A percentile compares a stretch with the other conserved stretches of the same genome.
phyloP scores from a whole-genome alignment of 2,113 vertebrate species.

The Ctenomys sociabilis region DNA sequence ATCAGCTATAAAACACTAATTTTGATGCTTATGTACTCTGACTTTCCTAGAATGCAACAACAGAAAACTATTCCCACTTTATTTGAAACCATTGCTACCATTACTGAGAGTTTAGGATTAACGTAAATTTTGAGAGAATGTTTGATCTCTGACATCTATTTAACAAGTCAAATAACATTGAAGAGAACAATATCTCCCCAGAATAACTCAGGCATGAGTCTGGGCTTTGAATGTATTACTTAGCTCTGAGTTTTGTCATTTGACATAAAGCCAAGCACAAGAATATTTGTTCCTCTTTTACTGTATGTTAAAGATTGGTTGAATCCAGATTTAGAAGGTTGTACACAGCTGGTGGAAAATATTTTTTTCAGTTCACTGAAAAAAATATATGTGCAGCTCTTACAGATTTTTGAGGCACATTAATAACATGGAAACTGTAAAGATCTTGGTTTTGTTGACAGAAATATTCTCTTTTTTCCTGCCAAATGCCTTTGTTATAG shows the following conservation, averaged over 20 bases:
- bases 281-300: slow-evolving; percentile 72
- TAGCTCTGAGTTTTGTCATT: slow-evolving; percentile 17
- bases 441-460: slow-evolving; percentile 74
- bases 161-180: slow-evolving; percentile 53
- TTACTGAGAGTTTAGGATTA: neutral
- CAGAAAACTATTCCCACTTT: neutral
- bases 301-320: slow-evolving; percentile 61
- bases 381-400: slow-evolving; percentile 71
- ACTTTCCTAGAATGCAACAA: neutral
- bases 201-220: neutral
- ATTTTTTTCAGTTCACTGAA: slow-evolving; percentile 59
- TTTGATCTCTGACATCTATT: neutral
- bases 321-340: slow-evolving; percentile 48
- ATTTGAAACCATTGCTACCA: neutral
- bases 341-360: slow-evolving; percentile 48
- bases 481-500: slow-evolving; percentile 65
- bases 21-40: neutral
- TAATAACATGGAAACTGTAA: slow-evolving; percentile 82
- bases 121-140: neutral
- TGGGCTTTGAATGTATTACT: slow-evolving; percentile 41
- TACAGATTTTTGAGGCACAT: slow-evolving; percentile 79
- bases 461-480: slow-evolving; percentile 68
- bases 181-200: slow-evolving; percentile 42
- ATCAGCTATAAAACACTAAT: neutral
- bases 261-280: neutral